Evolutionary conservation across 2,888 invertebrate species (phyloP), one percentile per base, ranked within the genome.

Genomic region (Hecatera dysodea): DNA sequence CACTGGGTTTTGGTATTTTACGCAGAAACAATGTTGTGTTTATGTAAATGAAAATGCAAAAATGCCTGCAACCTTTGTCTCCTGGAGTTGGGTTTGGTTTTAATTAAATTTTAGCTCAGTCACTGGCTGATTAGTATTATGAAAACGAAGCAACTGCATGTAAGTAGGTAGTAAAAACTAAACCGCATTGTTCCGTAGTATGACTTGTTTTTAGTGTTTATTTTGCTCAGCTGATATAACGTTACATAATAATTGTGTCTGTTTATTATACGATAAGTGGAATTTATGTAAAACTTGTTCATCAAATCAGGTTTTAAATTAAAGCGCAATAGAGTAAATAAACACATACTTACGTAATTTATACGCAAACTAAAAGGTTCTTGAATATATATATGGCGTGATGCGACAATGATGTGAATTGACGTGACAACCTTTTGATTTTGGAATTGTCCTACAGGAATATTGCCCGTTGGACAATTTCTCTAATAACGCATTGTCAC

Each of bases 201-300:
- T 24, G 17, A 12, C 17, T 29, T 7, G 9, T 6, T 50, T 22
- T 52, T 53, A 48, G n/a, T 3, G 9, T 17, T 56, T n/a, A n/a
- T 53, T 64, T 22, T 39, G 8, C 1, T 24, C 8, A n/a, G 0
- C 39, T 44, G n/a, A 68, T 33, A 17, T 53, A 53, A 33, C 17
- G n/a, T 69, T 36, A n/a, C 29, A 24, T 22, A 42, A 29, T 42
- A 50, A 9, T 3, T 3, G 1, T 8, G 24, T 0, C 12, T 29
- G 15, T 7, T 53, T 44, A n/a, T 4, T 46, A 33, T 48, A 6
- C 39, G 27, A 3, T 33, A 46, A 5, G 36, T 17, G 12, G 39
- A 15, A 39, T 15, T 15, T 27, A 33, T 33, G 24, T n/a, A 42
- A 39, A 75, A 75, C 75, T 15, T 24, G 55, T 72, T 39, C 75